Evolutionary conservation across 2,888 invertebrate genomes (phyloP), one percentile per base, ranked within the genome.

Genomic region (Megaustenia siamemsis): DNA sequence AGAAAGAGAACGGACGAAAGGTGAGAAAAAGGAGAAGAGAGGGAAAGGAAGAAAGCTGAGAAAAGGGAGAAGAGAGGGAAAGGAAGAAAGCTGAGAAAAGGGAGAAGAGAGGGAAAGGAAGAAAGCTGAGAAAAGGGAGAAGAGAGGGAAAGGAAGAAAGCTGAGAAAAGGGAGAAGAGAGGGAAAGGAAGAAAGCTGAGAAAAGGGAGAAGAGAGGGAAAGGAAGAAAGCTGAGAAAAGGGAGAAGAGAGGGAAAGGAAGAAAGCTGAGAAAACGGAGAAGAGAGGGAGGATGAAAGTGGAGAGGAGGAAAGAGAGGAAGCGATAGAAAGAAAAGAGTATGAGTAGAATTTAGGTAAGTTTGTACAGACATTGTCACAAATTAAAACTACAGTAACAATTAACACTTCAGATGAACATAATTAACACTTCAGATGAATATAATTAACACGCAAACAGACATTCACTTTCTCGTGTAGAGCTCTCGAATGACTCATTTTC

Each of bases 11-110:
- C n/a, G n/a, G n/a, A n/a, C n/a, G n/a, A n/a, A n/a, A n/a, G n/a
- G n/a, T n/a, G n/a, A 66, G 79, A 79, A 63, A 38, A 63, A 38
- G 79, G 38, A 63, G 60, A 63, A 79, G 79, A 60, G 63, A 79
- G 63, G 63, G 79, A 60, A 63, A 79, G 63, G 63, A 63, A 35
- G 79, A 60, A 63, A 60, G 63, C 28, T 60, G 21, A 38, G 35
- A 49, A 60, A 63, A 60, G 53, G 40, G 63, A 80, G 68, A 68
- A 66, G 40, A 66, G 45, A n/a, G 45, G 28, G n/a, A 35, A 43
- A 24, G 56, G 24, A 21, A 24, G 24, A 21, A 24, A 21, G 21
- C 12, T 56, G 12, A 8, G 21, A 21, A 21, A 56, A 24, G 24
- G 24, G 56, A 56, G 24, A 24, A 24, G 24, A 4, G 10, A 21